Conservation (phyloP, 2,113 vertebrate genomes). For the Pungitius pungitius region DNA sequence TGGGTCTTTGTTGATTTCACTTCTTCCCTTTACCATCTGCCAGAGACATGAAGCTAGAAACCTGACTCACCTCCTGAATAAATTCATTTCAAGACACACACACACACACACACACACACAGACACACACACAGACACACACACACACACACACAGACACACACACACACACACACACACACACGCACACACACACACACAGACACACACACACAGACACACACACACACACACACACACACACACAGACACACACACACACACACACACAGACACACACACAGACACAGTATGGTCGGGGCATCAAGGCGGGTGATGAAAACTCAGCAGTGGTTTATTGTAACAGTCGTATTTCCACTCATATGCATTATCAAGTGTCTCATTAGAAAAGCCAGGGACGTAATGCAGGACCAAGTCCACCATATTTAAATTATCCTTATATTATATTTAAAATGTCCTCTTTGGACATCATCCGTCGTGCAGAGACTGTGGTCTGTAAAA, state of each 20-base stretch:
- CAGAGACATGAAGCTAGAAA: conserved; percentile 5
- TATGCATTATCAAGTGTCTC: not conserved
- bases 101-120: not conserved
- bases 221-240: not conserved
- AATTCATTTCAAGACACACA: conserved; percentile 23
- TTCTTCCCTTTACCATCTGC: conserved; percentile 34
- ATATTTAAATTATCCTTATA: too few species aligned
- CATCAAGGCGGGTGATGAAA: not conserved
- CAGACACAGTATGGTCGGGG: not conserved
- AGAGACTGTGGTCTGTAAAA: too few species aligned
- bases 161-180: conserved; percentile 1
- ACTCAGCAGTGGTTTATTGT: not conserved
- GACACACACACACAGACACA: not conserved
- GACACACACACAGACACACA: not conserved
- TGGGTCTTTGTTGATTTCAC: conserved; percentile 29
- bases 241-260: not conserved
- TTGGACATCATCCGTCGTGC: too few species aligned
- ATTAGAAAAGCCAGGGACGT: not conserved
- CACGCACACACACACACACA: not conserved
- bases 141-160: not conserved
- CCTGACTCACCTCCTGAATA: conserved; percentile 46
- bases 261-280: not conserved
- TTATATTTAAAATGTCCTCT: too few species aligned
- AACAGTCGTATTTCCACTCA: not conserved
- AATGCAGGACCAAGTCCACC: too few species aligned